Base-by-base conservation (phyloP, 2,888 invertebrate genomes). In the Melanargia galathea region DNA sequence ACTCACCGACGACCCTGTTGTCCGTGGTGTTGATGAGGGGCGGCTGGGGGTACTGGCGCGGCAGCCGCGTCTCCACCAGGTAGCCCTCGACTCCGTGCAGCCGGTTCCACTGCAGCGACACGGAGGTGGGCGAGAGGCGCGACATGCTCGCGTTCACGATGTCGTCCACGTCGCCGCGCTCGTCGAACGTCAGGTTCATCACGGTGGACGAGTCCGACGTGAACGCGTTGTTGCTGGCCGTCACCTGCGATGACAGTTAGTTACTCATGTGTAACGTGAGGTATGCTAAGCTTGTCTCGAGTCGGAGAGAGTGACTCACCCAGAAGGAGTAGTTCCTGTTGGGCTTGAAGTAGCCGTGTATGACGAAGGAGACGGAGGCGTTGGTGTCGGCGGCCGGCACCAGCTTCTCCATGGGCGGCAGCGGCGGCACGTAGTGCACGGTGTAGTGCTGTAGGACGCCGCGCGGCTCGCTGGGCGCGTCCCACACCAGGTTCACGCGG, bases 401-500 rank as follows among this genome's bases (percentile, higher is more conserved):
- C 0, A 68, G 85, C 54, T 78, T 72, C 70, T 84, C 85, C 38
- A 92, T 84, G 0, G 94, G 93, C 11, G 94, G 94, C 2, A 92
- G 78, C 0, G 96, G 95, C 0, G 96, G 95, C 1, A 93, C 92
- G 79, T 94, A 93, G 75, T 92, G 93, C 56, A 90, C 63, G 0
- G 95, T 93, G 80, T 96, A 97, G 48, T 88, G 85, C 0, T 78
- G 85, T 1, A 96, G 90, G 0, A 86, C 72, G 0, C 96, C 96
- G 65, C 93, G 93, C 0, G 95, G 93, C 33, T 86, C 75, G 2
- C 81, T 77, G 0, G 97, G 96, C 10, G 93, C 86, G 67, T 93
- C 92, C 97, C 97, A 97, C 0, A 92, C 83, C 0, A 96, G 88
- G 68, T 93, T 87, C 16, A 96, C 92, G n/a, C 93, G 81, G 3